phyloP scores from a whole-genome alignment of 2,113 vertebrate species.

The Montifringilla adamsi region DNA sequence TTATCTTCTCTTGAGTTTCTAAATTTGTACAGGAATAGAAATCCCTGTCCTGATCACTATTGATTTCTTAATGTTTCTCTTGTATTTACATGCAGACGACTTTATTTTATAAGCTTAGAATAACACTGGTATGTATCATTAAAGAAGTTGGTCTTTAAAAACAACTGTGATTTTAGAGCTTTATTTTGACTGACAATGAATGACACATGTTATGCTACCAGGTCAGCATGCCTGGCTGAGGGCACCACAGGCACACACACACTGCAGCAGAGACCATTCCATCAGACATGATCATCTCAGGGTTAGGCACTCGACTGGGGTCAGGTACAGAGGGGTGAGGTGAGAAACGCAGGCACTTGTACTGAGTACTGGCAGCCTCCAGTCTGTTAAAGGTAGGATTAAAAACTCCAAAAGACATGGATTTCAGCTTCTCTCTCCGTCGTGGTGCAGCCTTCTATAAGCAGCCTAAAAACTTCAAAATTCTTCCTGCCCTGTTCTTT shows the following conservation, averaged over 20 bases:
- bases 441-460: neutral
- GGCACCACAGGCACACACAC: conserved; percentile 32
- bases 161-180: conserved; percentile 67
- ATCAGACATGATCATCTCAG: conserved; percentile 26
- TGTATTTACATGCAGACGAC: conserved; percentile 56
- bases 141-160: conserved; percentile 77
- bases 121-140: conserved; percentile 62
- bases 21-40: conserved; percentile 54
- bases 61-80: conserved; percentile 56
- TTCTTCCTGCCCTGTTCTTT: neutral
- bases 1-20: conserved; percentile 44
- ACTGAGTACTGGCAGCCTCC: conserved; percentile 50
- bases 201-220: conserved; percentile 52
- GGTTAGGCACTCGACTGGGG: conserved; percentile 68
- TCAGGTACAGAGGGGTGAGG: conserved; percentile 56
- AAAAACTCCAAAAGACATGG: conserved; percentile 6
- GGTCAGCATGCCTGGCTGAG: conserved; percentile 46
- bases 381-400: conserved; percentile 48
- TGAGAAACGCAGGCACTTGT: conserved; percentile 73
- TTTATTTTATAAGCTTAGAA: conserved; percentile 70
- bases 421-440: neutral
- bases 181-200: conserved; percentile 72
- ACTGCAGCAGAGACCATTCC: conserved; percentile 37
- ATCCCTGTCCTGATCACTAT: conserved; percentile 36
- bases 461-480: neutral